phyloP scores from a whole-genome alignment of 2,888 invertebrate species.

The Diadegma fenestrale region DNA sequence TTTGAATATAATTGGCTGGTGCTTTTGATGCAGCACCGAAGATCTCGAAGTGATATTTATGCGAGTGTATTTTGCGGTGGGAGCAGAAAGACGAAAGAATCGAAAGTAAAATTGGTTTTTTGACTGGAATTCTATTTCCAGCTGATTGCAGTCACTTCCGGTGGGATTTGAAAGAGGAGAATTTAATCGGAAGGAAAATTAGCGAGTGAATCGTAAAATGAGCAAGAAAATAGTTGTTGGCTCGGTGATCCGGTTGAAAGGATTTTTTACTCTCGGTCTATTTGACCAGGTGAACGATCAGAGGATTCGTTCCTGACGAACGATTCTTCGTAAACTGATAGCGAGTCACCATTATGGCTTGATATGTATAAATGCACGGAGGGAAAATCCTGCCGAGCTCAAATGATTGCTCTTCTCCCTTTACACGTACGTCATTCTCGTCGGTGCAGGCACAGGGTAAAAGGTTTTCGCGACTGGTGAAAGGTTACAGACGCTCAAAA shows the following conservation, averaged over 20 bases:
- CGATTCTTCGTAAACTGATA: slow-evolving; percentile 50
- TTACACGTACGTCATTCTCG: slow-evolving; percentile 24
- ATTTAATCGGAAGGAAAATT: not conserved
- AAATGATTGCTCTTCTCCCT: slow-evolving; percentile 26
- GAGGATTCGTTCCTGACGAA: slow-evolving; percentile 39
- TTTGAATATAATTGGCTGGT: not conserved
- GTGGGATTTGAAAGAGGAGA: not conserved
- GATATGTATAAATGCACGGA: slow-evolving; percentile 46
- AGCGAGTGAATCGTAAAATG: not conserved
- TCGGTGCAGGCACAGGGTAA: slow-evolving; percentile 32
- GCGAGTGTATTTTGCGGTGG: not conserved
- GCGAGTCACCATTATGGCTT: slow-evolving; percentile 54
- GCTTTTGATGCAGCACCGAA: not conserved
- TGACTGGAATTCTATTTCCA: not conserved
- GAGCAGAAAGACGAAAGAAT: not conserved
- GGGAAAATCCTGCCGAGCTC: slow-evolving; percentile 37
- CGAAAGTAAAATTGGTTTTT: not conserved
- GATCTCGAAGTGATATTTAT: not conserved
- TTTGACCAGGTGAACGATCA: slow-evolving; percentile 37
- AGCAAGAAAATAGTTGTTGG: not conserved
- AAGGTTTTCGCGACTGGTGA: slow-evolving; percentile 32
- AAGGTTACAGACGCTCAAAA: slow-evolving; percentile 48
- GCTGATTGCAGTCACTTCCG: not conserved
- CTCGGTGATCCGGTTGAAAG: slow-evolving; percentile 21
- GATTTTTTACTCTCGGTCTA: not conserved